Conservation (phyloP, 2,797 vertebrate genomes). For the Sebastiscus albofasciatus region DNA sequence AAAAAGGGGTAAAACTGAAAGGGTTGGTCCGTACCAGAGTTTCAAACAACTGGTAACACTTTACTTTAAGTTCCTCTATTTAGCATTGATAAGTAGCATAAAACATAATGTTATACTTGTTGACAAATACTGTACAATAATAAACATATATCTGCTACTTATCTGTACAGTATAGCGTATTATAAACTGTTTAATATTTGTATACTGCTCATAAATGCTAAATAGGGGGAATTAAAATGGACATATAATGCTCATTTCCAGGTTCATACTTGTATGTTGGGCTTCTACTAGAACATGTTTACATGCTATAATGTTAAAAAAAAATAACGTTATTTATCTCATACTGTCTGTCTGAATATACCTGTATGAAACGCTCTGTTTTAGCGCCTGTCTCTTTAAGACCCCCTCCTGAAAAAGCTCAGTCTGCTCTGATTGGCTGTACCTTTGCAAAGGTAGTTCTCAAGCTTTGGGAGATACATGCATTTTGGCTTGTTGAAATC, state of each 20-base stretch:
- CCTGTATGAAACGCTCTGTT: not conserved
- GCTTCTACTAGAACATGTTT: not conserved
- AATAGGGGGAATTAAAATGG: not conserved
- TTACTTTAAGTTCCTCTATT: not conserved
- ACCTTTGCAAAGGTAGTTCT: no score
- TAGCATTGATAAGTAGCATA: not conserved
- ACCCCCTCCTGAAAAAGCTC: no score
- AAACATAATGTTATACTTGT: no score
- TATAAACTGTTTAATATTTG: not conserved
- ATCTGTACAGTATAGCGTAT: not conserved
- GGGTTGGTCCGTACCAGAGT: not conserved
- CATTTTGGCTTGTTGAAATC: no score
- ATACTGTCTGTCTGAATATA: not conserved
- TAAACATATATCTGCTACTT: not conserved
- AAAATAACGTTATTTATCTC: not conserved
- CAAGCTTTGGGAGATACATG: no score
- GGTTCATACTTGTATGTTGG: not conserved
- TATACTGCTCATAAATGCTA: not conserved
- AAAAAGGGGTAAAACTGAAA: not conserved
- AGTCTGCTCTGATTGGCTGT: no score
- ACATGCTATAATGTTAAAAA: no score
- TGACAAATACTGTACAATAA: not conserved
- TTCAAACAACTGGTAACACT: not conserved
- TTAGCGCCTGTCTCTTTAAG: not conserved
- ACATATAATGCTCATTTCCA: no score